Base-by-base conservation (phyloP, 2,888 invertebrate genomes). In the Caenorhabditis sp. region DNA sequence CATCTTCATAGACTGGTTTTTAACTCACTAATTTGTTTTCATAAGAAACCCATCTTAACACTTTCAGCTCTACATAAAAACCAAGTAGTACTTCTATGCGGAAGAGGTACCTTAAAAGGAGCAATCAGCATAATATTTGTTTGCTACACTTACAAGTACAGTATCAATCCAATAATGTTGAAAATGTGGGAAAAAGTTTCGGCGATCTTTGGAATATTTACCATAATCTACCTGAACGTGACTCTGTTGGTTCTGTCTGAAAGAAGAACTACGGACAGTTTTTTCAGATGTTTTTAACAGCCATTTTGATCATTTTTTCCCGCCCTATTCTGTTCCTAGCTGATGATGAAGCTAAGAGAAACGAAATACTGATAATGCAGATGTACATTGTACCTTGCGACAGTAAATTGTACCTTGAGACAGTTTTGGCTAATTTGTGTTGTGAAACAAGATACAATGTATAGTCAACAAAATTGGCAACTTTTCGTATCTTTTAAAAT, bases 371-470 rank as follows among this genome's bases (percentile, higher is more conserved):
- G 47, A 47, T 47, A 47, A 47, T n/a, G 47, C 20, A 4, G 18
- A 18, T 18, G 47, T 18, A 47, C 47, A 47, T 47, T 47, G 47
- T 47, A 47, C 47, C 47, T 47, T 47, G 47, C 2, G 20, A 47
- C 47, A 47, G 47, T 18, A 47, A n/a, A 47, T 47, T 47, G 47
- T 47, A 47, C 47, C 47, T 47, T 47, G 47, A n/a, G 20, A 47
- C 47, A 47, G 47, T 47, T 18, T 40, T 40, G 40, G 40, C 13
- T 8, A 13, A 40, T 2, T 2, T 5, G 2, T 11, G 40, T 40
- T 6, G 13, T 40, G 13, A 40, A 40, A 2, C 13, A 13, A 47
- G 47, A 4, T 47, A 47, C 47, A 47, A 4, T 18, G 18, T 47
- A 18, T 2, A 40, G 40, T 13, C 40, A 40, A 2, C 11, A 13